phyloP scores from a whole-genome alignment of 2,888 invertebrate species.

The Anthophora plumipes region DNA sequence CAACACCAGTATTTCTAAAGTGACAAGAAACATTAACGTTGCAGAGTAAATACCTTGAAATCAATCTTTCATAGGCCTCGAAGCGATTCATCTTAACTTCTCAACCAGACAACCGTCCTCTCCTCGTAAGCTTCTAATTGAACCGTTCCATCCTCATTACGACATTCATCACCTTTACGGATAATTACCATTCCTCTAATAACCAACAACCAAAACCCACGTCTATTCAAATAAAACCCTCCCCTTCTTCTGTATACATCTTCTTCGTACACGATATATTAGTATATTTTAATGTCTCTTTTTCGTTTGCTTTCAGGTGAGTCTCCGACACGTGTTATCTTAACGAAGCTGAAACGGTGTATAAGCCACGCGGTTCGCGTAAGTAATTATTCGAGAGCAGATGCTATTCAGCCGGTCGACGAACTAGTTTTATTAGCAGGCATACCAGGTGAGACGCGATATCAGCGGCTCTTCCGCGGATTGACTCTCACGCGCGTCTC shows the following conservation, averaged over 20 bases:
- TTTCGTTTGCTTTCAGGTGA: slow-evolving; percentile 73
- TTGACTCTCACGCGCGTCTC: slow-evolving; percentile 40
- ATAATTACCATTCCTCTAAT: too few relatives aligned
- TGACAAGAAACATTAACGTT: too few relatives aligned
- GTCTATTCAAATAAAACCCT: background rate
- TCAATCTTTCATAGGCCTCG: background rate
- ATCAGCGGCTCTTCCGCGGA: slow-evolving; percentile 50
- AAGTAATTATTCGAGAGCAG: slow-evolving; percentile 49
- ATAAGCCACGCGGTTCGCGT: slow-evolving; percentile 16
- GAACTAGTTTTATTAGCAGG: slow-evolving; percentile 49
- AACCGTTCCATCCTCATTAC: background rate
- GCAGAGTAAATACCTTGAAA: too few relatives aligned
- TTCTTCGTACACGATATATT: background rate
- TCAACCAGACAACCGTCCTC: too few relatives aligned
- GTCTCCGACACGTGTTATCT: slow-evolving; percentile 50
- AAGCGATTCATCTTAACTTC: background rate
- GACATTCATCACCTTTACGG: background rate
- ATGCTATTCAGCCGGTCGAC: slow-evolving; percentile 24
- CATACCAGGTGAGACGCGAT: slow-evolving; percentile 38
- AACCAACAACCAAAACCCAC: too few relatives aligned
- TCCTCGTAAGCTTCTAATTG: background rate
- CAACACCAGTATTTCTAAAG: too few relatives aligned
- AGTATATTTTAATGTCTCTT: slow-evolving; percentile 23
- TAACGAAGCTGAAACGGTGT: slow-evolving; percentile 28
- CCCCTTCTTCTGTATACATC: background rate